phyloP scores from a whole-genome alignment of 2,113 vertebrate species.

The Budorcas taxicolor region DNA sequence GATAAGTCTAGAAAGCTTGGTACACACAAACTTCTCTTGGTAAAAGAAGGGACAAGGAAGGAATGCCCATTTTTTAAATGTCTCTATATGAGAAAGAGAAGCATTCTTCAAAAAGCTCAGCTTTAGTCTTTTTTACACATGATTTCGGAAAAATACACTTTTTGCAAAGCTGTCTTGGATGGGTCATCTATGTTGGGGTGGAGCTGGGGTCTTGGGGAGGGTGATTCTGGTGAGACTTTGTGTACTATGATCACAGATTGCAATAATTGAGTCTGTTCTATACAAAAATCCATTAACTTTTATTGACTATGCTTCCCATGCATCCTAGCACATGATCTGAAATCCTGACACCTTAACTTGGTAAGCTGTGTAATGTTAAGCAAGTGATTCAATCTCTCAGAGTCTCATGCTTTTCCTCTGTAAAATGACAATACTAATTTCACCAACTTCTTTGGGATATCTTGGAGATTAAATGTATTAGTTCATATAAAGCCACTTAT shows the following conservation, averaged over 20 bases:
- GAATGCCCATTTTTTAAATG: not conserved
- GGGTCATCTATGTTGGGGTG: not conserved
- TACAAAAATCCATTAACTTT: not conserved
- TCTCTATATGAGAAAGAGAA: not conserved
- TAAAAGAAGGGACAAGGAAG: not conserved
- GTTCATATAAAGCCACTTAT: not conserved
- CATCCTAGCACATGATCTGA: not conserved
- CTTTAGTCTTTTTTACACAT: not conserved
- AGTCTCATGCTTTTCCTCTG: not conserved
- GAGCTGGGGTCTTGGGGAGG: not conserved
- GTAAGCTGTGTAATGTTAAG: not conserved
- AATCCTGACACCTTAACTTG: not conserved
- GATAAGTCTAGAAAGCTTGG: not conserved
- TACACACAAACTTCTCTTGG: not conserved
- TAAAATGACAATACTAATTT: not conserved
- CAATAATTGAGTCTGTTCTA: not conserved
- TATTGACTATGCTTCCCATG: not conserved
- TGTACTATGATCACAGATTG: not conserved
- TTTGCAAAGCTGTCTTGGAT: not conserved
- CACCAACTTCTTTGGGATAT: not conserved
- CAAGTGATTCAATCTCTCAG: not conserved
- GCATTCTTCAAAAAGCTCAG: not conserved
- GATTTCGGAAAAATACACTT: not conserved
- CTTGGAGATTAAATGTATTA: not conserved
- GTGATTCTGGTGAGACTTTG: not conserved